These are phyloP conservation scores for rat (Rattus norvegicus) DNA, from an alignment of 2,113 vertebrate species.

Conservation along the genomic window GRCr8 NC_086020.1:232745001-232745500, in stretches of 20 bases:
- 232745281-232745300: not conserved
- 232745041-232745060: not conserved
- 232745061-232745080: not conserved
- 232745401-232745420: not conserved
- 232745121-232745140: not conserved
- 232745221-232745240: not conserved
- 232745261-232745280: not conserved
- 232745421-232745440: not conserved
- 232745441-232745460: not conserved
- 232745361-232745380: not conserved
- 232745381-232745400: not conserved
- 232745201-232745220: not conserved
- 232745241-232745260: not conserved
- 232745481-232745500: not conserved
- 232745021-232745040: not conserved
- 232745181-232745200: not conserved
- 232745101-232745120: not conserved
- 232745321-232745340: not conserved
- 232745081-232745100: not conserved
- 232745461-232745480: not conserved
- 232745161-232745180: not conserved
- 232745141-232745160: conserved; percentile 6
- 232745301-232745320: not conserved
- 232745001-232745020: not conserved
- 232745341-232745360: not conserved